Evolutionary conservation across 2,888 invertebrate species (phyloP).

Genomic region (Platerodrilus igneus): DNA sequence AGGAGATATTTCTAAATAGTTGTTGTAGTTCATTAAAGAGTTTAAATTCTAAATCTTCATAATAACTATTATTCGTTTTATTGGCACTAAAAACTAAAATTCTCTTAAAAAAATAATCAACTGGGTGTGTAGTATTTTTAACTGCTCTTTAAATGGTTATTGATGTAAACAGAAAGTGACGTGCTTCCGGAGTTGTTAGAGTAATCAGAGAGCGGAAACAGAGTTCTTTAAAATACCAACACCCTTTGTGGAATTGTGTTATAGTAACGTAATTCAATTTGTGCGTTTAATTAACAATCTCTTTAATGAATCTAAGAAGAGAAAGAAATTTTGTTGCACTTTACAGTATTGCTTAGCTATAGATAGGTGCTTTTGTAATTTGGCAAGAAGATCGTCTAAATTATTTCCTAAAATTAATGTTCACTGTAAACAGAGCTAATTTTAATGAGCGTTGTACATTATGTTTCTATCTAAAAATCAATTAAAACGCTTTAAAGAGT

Average conservation of each 20-base stretch:
- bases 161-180: conserved; percentile 32
- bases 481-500: too few relatives aligned
- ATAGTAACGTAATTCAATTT: too few relatives aligned
- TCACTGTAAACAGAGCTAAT: too few relatives aligned
- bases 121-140: conserved; percentile 40
- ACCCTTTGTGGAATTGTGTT: conserved; percentile 9
- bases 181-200: conserved; percentile 31
- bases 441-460: too few relatives aligned
- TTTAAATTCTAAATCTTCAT: conserved; percentile 9
- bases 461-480: too few relatives aligned
- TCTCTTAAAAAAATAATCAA: conserved; percentile 44
- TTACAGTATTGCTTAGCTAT: too few relatives aligned
- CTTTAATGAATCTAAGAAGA: too few relatives aligned
- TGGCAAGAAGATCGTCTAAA: too few relatives aligned
- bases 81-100: conserved; percentile 43
- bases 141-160: conserved; percentile 43
- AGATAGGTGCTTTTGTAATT: too few relatives aligned
- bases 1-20: conserved; percentile 4
- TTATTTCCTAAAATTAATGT: too few relatives aligned
- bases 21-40: conserved; percentile 9
- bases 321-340: too few relatives aligned
- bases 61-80: conserved; percentile 37
- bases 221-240: conserved; percentile 20
- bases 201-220: conserved; percentile 22
- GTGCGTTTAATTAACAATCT: too few relatives aligned